Conservation (phyloP, 2,888 invertebrate species). For the Caenorhabditis panamensis region DNA sequence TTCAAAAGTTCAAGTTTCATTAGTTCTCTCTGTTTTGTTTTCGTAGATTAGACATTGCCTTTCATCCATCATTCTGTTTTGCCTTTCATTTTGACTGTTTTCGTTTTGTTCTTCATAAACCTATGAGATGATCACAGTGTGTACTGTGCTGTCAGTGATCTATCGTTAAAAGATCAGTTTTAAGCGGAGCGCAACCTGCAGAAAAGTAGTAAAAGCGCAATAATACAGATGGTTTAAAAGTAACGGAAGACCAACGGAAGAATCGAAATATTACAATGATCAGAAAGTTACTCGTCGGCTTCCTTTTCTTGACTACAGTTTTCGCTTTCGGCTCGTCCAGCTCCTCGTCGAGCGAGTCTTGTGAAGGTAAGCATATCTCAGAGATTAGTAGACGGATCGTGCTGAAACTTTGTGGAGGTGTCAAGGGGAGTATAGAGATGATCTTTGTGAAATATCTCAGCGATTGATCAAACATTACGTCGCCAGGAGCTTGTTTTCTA, state of each 20-base stretch:
- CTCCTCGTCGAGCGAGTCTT: not conserved
- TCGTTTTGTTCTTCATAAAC: constrained; percentile 8
- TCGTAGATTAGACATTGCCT: constrained; percentile 4
- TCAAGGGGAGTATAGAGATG: no score
- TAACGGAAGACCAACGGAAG: no score
- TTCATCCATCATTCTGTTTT: constrained; percentile 42
- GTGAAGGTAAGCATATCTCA: not conserved
- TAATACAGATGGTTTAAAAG: no score
- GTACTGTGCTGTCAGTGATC: no score
- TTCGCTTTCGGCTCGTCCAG: not conserved
- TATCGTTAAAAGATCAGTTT: not conserved
- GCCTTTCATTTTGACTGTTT: constrained; percentile 33
- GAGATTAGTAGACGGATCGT: no score
- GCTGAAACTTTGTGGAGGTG: no score
- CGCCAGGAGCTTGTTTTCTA: no score
- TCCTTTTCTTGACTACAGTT: not conserved
- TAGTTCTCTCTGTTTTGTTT: constrained; percentile 4
- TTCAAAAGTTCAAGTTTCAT: constrained; percentile 51
- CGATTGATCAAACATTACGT: no score
- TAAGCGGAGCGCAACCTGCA: not conserved
- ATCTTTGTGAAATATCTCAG: no score
- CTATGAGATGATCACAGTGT: no score
- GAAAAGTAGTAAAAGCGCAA: no score
- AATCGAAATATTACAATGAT: no score
- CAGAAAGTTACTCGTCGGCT: not conserved